Evolutionary conservation across 2,113 vertebrate genomes (phyloP), one percentile per base, ranked within the genome.

Genomic region (Silurus asotus): DNA sequence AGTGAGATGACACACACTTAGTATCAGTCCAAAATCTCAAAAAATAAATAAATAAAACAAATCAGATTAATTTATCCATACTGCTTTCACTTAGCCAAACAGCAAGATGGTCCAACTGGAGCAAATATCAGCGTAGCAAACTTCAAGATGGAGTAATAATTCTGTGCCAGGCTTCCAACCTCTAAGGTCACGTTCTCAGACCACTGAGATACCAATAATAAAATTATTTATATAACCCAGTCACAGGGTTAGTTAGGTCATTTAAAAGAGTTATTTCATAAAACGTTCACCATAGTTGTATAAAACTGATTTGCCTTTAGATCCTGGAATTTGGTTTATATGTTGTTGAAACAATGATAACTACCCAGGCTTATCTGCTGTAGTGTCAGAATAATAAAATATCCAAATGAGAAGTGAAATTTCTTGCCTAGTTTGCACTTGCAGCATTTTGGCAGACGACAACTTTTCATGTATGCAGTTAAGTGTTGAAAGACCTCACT

Each of bases 1-100:
- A 86, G 48, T 55, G 67, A 74, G 56, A 61, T 86, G 85, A 75
- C 67, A 55, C 69, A 79, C 10, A 51, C 70, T 45, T 64, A 82
- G 59, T 58, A 86, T 62, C 79, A 75, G 67, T 51, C 23, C 45
- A 64, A 82, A 49, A 74, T 28, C 69, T 62, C 79, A 23, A 15
- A 2, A 37, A 37, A 37, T 37, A 37, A 37, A 37, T 37, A 37
- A 37, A 37, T 37, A 37, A 37, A 37, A 75, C 58, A 75, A 75
- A 56, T 61, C 28, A 59, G 69, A 19, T 14, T 56, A 61, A 67
- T 78, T 85, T 78, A 76, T 65, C 49, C 49, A 55, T 4, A 65
- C 72, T 19, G 11, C 49, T 56, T 37, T 6, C 59, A 45, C 51
- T 64, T 20, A 53, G 10, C 8, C 13, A 77, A 65, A 75, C 83